These are phyloP conservation scores for Alces alces DNA, from an alignment of 2,113 vertebrate species.

Conservation along the genomic window DNA sequence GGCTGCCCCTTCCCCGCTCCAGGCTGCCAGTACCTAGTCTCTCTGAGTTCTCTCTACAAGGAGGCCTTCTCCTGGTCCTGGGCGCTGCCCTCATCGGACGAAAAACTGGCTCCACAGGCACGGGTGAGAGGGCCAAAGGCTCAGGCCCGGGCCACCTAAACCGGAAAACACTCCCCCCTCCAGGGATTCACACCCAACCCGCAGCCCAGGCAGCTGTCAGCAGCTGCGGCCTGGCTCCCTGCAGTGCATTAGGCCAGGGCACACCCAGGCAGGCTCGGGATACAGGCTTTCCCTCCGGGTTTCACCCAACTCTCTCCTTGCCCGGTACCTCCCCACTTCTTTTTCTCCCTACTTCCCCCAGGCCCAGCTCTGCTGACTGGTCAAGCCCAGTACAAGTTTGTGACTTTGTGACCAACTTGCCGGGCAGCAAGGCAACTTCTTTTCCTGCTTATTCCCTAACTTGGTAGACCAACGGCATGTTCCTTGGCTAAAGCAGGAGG, in stretches of 20 bases:
- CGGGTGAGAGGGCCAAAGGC: neutral
- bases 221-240: neutral
- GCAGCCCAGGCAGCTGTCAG: neutral
- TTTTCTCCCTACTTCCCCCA: neutral
- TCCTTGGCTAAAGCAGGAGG: no score
- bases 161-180: neutral
- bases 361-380: neutral
- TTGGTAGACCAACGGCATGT: neutral
- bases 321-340: neutral
- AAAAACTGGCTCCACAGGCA: neutral
- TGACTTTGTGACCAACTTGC: constrained; percentile 21
- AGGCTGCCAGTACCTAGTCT: neutral
- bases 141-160: neutral
- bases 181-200: neutral
- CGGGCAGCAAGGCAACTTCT: neutral
- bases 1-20: neutral
- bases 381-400: neutral
- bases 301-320: neutral
- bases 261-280: neutral
- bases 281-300: neutral
- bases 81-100: neutral
- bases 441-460: neutral
- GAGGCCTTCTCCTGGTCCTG: neutral
- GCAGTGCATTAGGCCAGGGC: accelerated
- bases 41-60: neutral